A percentile compares a stretch with the other conserved stretches of the same genome.
Evolutionary conservation across 2,113 vertebrate species (phyloP).

Genomic region (Beaufortia kweichowensis): DNA sequence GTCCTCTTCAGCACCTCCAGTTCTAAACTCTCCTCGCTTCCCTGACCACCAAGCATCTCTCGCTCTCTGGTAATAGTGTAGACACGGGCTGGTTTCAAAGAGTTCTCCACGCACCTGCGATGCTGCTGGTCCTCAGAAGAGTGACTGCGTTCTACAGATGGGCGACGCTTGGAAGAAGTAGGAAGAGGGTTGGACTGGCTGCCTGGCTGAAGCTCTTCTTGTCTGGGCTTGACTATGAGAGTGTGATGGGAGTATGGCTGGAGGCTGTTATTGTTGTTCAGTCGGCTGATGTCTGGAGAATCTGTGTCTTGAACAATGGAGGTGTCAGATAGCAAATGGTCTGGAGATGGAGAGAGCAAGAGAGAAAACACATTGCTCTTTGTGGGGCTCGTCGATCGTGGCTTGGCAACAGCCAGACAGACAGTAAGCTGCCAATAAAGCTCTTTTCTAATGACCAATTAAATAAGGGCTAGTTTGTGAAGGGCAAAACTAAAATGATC

Average conservation of each 20-base stretch:
- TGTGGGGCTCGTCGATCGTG: background rate
- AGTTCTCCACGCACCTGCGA: slow-evolving; percentile 60
- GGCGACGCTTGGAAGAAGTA: slow-evolving; percentile 78
- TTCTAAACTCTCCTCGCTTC: slow-evolving; percentile 82
- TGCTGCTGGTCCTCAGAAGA: slow-evolving; percentile 74
- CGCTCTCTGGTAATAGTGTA: slow-evolving; percentile 91
- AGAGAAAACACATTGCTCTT: slow-evolving; percentile 1
- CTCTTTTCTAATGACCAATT: slow-evolving; percentile 44
- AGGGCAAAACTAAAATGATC: background rate
- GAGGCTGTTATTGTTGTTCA: slow-evolving; percentile 68
- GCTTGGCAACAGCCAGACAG: slow-evolving; percentile 47
- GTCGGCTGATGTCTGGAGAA: slow-evolving; percentile 76
- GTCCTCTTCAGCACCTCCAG: slow-evolving; percentile 84
- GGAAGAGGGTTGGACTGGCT: slow-evolving; percentile 36
- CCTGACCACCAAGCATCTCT: slow-evolving; percentile 79
- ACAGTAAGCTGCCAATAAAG: slow-evolving; percentile 45
- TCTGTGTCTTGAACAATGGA: slow-evolving; percentile 83
- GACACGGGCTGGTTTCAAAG: slow-evolving; percentile 79
- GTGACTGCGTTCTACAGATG: slow-evolving; percentile 81
- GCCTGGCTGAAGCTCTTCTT: slow-evolving; percentile 51
- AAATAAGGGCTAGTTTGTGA: background rate
- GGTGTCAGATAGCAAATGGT: slow-evolving; percentile 89
- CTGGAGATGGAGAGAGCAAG: slow-evolving; percentile 67
- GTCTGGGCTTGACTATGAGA: slow-evolving; percentile 56
- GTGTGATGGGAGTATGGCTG: slow-evolving; percentile 57